Evolutionary conservation across 53 echinoderm and acorn worm species (phyloP).

Genomic region (Antedon mediterranea): DNA sequence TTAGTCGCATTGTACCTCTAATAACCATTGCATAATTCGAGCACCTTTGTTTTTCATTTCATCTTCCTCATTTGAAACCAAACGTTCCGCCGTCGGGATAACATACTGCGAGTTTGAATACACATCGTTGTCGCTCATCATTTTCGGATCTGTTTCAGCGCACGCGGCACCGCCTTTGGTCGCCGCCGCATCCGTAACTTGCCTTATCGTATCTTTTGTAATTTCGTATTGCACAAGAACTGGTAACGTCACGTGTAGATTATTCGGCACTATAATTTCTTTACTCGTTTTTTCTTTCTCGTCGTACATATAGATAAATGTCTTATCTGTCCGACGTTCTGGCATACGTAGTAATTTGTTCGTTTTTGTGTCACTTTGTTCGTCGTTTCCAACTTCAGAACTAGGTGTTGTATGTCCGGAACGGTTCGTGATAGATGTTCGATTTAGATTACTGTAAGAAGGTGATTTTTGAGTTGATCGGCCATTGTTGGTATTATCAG

Average conservation of each 20-base stretch:
- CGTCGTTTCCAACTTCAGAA: neutral
- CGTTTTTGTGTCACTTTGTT: neutral
- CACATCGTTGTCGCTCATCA: neutral
- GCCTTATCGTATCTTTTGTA: slow-evolving; percentile 22
- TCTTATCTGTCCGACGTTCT: slow-evolving; percentile 3
- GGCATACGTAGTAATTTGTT: neutral
- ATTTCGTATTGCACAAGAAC: slow-evolving; percentile 46
- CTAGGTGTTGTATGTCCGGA: neutral
- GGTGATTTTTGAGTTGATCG: neutral
- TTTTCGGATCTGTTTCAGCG: neutral
- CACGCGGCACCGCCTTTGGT: neutral
- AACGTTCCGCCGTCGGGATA: slow-evolving; percentile 24
- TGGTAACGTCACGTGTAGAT: slow-evolving; percentile 30
- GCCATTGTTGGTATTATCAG: neutral
- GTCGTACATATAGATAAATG: slow-evolving; percentile 44
- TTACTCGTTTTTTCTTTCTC: slow-evolving; percentile 34
- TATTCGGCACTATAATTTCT: slow-evolving; percentile 21
- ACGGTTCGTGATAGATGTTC: neutral
- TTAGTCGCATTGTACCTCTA: neutral
- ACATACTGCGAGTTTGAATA: neutral
- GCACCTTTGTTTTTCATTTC: slow-evolving; percentile 39
- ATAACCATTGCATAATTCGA: slow-evolving; percentile 39
- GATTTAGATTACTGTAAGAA: neutral
- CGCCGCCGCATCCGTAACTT: slow-evolving; percentile 8
- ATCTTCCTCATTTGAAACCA: slow-evolving; percentile 20